phyloP scores from a whole-genome alignment of 1,140 invertebrate species.

The Brachionus asplanchnoidis region DNA sequence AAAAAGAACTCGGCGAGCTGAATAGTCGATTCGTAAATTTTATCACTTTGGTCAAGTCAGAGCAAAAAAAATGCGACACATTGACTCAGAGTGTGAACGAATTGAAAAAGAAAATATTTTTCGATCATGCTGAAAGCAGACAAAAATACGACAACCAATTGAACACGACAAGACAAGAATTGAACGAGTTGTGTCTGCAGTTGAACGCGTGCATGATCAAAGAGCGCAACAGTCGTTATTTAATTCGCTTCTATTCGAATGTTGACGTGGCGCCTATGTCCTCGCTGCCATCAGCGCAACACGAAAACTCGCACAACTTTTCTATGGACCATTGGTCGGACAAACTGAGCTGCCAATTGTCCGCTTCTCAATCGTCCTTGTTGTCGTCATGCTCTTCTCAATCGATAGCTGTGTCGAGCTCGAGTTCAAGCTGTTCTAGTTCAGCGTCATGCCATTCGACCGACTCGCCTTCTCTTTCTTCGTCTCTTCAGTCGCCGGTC shows the following conservation, averaged over 20 bases:
- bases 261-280: neutral
- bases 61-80: neutral
- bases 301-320: neutral
- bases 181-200: neutral
- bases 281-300: neutral
- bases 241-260: neutral
- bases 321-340: neutral
- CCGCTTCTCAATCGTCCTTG: neutral
- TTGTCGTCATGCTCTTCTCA: neutral
- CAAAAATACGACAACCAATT: neutral
- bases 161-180: neutral
- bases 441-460: neutral
- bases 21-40: conserved; percentile 24
- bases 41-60: neutral
- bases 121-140: neutral
- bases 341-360: neutral
- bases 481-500: neutral
- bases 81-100: neutral
- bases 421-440: neutral
- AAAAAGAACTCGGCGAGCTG: neutral
- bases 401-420: neutral
- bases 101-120: neutral
- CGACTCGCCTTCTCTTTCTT: neutral
- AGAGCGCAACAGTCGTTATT: neutral
- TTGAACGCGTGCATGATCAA: neutral